Evolutionary conservation across 2,113 vertebrate species (phyloP).

Genomic region (Sakesphorus luctuosus): DNA sequence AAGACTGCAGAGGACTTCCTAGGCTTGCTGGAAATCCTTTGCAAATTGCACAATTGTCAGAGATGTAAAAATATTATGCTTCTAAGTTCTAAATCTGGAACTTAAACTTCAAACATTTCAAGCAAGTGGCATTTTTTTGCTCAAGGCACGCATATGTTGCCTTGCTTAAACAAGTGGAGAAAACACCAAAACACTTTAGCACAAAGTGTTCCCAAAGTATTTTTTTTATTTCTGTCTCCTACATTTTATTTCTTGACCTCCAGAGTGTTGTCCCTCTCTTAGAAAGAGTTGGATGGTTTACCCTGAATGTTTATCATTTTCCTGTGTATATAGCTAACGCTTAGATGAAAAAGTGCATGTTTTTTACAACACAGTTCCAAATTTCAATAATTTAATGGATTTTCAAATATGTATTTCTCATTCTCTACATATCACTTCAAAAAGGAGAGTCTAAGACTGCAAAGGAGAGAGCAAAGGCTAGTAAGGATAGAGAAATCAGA

Average conservation of each 20-base stretch:
- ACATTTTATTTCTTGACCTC: not conserved
- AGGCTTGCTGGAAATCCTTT: not conserved
- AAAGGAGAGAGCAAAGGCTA: not conserved
- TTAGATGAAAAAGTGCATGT: not conserved
- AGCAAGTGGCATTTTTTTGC: constrained; percentile 64
- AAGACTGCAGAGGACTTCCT: not conserved
- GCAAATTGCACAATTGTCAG: not conserved
- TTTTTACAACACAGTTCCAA: not conserved
- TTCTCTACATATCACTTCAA: not conserved
- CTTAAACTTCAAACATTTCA: constrained; percentile 68
- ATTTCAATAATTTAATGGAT: not conserved
- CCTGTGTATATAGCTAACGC: not conserved
- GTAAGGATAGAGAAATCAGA: not conserved
- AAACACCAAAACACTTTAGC: constrained; percentile 48
- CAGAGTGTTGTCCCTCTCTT: not conserved
- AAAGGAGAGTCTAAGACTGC: not conserved
- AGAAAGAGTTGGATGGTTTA: not conserved
- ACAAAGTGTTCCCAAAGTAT: not conserved
- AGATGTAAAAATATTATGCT: not conserved
- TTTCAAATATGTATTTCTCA: not conserved
- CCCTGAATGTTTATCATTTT: not conserved
- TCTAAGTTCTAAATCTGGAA: constrained; percentile 43
- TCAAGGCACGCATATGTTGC: constrained; percentile 49
- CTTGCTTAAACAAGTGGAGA: constrained; percentile 58
- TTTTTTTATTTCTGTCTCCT: not conserved